Conservation (phyloP, 2,113 vertebrate genomes). For the Neodon shergylaensis region DNA sequence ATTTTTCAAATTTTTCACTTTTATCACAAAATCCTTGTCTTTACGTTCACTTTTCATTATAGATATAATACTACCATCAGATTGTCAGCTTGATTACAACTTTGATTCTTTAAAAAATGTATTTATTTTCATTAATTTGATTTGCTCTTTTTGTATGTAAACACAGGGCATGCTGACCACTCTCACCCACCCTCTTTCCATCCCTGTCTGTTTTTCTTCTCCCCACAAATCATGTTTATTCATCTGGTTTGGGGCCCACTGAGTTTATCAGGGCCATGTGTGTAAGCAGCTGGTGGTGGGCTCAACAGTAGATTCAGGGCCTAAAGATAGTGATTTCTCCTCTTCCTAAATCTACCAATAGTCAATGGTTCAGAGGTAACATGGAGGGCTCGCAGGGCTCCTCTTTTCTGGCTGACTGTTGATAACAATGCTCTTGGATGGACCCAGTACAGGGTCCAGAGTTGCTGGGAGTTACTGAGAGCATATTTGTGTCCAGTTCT, state of each 20-base stretch:
- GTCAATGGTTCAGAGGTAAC: neutral
- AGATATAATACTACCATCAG: neutral
- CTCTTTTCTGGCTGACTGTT: neutral
- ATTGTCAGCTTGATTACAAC: slow-evolving; percentile 13
- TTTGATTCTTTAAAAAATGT: neutral
- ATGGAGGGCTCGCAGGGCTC: neutral
- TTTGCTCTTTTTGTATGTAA: neutral
- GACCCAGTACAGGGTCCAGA: too few species aligned
- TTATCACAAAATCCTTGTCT: neutral
- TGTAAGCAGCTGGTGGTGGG: neutral
- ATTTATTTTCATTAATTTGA: neutral
- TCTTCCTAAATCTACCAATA: neutral
- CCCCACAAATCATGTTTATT: neutral
- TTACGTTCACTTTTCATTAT: neutral
- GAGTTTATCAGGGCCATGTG: neutral
- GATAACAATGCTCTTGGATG: neutral
- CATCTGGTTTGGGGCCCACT: neutral
- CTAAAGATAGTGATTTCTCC: neutral
- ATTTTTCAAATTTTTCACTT: neutral
- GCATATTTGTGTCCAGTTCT: neutral
- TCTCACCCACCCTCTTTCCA: neutral
- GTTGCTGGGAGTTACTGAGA: neutral
- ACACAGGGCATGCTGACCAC: neutral
- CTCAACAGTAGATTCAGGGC: neutral
- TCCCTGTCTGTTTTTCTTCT: neutral